phyloP scores from a whole-genome alignment of 2,113 vertebrate genomes.

The Phoenicopterus ruber region DNA sequence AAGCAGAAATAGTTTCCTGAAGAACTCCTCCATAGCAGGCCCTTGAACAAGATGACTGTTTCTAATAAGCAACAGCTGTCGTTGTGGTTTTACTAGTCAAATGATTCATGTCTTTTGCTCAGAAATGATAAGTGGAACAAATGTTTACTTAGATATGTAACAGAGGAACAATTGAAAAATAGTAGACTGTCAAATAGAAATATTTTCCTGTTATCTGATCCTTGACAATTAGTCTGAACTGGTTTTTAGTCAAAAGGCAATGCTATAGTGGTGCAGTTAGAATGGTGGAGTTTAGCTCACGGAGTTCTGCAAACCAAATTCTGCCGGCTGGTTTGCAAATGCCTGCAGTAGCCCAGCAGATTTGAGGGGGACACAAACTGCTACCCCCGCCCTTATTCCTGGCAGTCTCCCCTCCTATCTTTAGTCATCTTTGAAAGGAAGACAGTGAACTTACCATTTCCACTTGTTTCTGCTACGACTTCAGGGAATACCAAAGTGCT shows the following conservation, averaged over 20 bases:
- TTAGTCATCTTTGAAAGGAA: not conserved
- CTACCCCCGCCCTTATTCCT: not conserved
- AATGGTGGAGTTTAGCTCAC: not conserved
- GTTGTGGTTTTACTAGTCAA: slow-evolving; percentile 77
- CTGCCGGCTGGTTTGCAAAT: not conserved
- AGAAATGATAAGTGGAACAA: slow-evolving; percentile 87
- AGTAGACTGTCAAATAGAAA: slow-evolving; percentile 73
- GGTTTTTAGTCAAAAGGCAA: slow-evolving; percentile 22
- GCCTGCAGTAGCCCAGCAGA: not conserved
- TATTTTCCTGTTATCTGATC: slow-evolving; percentile 74
- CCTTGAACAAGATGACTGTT: slow-evolving; percentile 75
- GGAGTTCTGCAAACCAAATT: not conserved
- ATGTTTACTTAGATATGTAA: slow-evolving; percentile 85
- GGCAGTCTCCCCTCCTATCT: not conserved
- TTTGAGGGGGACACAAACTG: not conserved
- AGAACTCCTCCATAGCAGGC: slow-evolving; percentile 69
- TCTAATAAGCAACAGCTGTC: slow-evolving; percentile 85
- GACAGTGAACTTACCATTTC: not conserved
- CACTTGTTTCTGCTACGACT: not conserved
- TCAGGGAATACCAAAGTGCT: not conserved
- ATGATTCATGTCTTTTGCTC: slow-evolving; percentile 85
- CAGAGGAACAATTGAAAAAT: slow-evolving; percentile 77
- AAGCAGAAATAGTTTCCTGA: slow-evolving; percentile 67
- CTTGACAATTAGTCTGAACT: slow-evolving; percentile 66
- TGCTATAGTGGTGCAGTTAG: not conserved